Conservation (phyloP, 2,888 invertebrate species). For the Chaetoderma sp. region DNA sequence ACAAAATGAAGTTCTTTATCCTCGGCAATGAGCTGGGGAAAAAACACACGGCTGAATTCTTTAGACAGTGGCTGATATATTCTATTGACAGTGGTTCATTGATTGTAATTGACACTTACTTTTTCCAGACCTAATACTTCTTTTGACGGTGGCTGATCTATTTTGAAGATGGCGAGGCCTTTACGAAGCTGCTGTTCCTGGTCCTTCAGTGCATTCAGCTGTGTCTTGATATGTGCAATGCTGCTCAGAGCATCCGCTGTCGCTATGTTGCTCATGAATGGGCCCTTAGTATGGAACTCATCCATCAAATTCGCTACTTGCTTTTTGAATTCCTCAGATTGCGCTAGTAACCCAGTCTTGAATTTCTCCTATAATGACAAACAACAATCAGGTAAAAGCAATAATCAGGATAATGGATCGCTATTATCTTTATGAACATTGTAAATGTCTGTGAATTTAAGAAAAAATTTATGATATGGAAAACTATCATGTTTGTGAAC, state of each 20-base stretch:
- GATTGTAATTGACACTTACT: slow-evolving; percentile 46
- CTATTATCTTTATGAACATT: too few relatives aligned
- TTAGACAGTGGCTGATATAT: too few relatives aligned
- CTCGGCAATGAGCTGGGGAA: too few relatives aligned
- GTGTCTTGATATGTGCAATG: slow-evolving; percentile 56
- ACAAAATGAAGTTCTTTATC: too few relatives aligned
- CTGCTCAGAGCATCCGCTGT: slow-evolving; percentile 63
- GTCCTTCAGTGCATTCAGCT: slow-evolving; percentile 72
- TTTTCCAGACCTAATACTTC: slow-evolving; percentile 67
- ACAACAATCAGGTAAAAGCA: too few relatives aligned
- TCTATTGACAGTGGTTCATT: too few relatives aligned
- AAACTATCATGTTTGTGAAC: too few relatives aligned
- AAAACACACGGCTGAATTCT: too few relatives aligned
- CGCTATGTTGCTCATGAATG: slow-evolving; percentile 55
- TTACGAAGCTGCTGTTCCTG: slow-evolving; percentile 76
- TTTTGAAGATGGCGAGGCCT: slow-evolving; percentile 82
- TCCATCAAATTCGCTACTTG: slow-evolving; percentile 78
- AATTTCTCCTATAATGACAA: slow-evolving; percentile 69
- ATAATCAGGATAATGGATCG: too few relatives aligned
- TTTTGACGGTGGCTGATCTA: slow-evolving; percentile 77
- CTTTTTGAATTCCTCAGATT: slow-evolving; percentile 80
- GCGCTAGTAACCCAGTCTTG: slow-evolving; percentile 78
- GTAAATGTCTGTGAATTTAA: too few relatives aligned
- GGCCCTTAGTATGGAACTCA: slow-evolving; percentile 77
- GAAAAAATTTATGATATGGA: too few relatives aligned